Evolutionary conservation across 1,140 invertebrate species (phyloP), one percentile per base, ranked within the genome.

Genomic region (Musca domestica): DNA sequence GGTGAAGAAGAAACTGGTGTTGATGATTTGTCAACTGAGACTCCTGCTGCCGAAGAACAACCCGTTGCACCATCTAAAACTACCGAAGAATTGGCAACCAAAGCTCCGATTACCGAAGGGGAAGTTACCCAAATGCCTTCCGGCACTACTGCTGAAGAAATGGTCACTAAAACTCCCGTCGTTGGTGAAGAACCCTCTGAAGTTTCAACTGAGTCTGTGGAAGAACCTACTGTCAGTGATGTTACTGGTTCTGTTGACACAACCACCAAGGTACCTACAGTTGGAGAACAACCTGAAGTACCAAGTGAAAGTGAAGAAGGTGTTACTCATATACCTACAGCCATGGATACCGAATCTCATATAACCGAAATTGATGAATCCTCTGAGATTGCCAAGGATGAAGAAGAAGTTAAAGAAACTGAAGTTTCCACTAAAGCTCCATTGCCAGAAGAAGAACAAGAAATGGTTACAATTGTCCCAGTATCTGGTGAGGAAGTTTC

Each of bases 401-500:
- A 27, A n/a, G 46, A 71, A 49, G 17, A 10, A 48, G 34, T 34
- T 10, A 64, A 34, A 49, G 71, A 69, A 68, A 52, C 20, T 22
- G 15, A 67, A 51, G 3, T 12, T 20, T 48, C 19, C 15, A 64
- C 68, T 23, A 66, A 41, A 3, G 19, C 52, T 34, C 10, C 72
- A 23, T 17, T 10, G 7, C 19, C 52, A 19, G 20, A 34, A 34
- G 52, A 68, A 54, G 67, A 66, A 48, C 54, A 67, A 67, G n/a
- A 41, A 41, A 12, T 10, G 6, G 34, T 41, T 41, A 41, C 34
- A 5, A 2, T 10, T 41, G 34, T 10, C 2, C 4, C 34, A 41
- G 34, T 41, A 10, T 5, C 73, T 48, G 73, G n/a, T 25, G 63
- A 49, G 48, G 71, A 76, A 63, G 7, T 67, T 51, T 64, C 72